Evolutionary conservation across 2,797 vertebrate species (phyloP).

Genomic region (Meda fulgida): DNA sequence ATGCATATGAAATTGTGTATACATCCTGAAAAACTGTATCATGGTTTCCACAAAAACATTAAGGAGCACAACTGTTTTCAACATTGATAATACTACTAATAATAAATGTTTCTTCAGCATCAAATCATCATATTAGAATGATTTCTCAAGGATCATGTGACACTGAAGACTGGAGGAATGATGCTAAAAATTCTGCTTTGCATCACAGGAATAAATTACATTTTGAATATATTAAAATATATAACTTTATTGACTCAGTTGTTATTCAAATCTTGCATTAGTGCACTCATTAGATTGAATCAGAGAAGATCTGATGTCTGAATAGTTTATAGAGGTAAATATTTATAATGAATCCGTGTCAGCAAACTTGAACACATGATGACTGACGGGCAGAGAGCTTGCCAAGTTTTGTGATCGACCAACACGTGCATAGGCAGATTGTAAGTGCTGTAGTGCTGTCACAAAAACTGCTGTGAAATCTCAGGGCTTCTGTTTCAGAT

Average conservation of each 20-base stretch:
- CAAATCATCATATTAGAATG: not conserved
- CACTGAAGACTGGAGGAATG: not conserved
- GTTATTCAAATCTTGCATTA: slow-evolving; percentile 5
- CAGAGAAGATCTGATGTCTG: not conserved
- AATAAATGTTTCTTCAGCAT: not conserved
- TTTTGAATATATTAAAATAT: not conserved
- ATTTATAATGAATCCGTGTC: not conserved
- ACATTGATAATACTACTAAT: not conserved
- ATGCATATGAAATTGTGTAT: not conserved
- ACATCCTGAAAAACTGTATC: not conserved
- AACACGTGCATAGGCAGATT: not conserved
- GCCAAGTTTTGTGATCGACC: not conserved
- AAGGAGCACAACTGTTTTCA: not conserved
- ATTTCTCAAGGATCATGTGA: not conserved
- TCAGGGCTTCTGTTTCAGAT: not conserved
- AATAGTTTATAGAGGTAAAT: not conserved
- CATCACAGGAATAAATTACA: not conserved
- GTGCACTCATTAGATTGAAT: not conserved
- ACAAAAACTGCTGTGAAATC: not conserved
- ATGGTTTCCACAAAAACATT: not conserved
- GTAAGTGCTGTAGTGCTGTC: not conserved
- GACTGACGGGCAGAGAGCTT: not conserved
- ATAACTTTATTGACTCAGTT: too few relatives aligned
- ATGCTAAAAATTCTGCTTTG: not conserved
- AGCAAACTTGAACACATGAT: slow-evolving; percentile 2